Base-by-base conservation (phyloP, 2,888 invertebrate species). In the Andricus quercusramuli region DNA sequence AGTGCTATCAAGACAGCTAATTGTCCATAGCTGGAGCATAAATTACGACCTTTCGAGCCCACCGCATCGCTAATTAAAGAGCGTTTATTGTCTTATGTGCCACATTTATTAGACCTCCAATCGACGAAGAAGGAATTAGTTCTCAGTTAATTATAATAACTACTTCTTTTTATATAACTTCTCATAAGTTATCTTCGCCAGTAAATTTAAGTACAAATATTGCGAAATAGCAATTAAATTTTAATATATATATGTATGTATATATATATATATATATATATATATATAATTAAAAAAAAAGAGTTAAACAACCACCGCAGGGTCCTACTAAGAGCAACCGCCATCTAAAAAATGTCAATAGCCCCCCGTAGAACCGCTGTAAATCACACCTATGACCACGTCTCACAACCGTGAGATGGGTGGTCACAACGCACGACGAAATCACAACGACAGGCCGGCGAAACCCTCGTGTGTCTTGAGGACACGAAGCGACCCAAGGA, bases 31-130 rank as follows among this genome's bases (percentile, higher is more conserved):
- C 70, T 70, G 47, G 29, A 11, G 25, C 22, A 51, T 51, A 70
- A 70, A 70, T 29, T n/a, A 66, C 51, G 70, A 70, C 20, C 9
- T 74, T 74, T 56, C 20, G 25, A 56, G 51, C 20, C 51, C n/a
- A 56, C 11, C 29, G 20, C 22, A 66, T 62, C 13, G 25, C 15
- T 62, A 62, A 25, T 62, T 62, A 62, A 22, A 62, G 62, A 62
- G 11, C 25, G 15, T 62, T 62, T 62, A 62, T 62, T 25, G 15
- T 62, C 25, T 15, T 11, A 62, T 25, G 22, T 13, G 62, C 15
- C 62, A 62, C 25, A 25, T 62, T 62, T 25, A 62, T 62, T 62
- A 62, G 15, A 15, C 13, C 22, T 62, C 13, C 25, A 25, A 62
- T 25, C 25, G 25, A 25, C n/a, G 25, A 15, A 62, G 25, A 62